phyloP scores from a whole-genome alignment of 2,113 vertebrate species.

The Bos javanicus region DNA sequence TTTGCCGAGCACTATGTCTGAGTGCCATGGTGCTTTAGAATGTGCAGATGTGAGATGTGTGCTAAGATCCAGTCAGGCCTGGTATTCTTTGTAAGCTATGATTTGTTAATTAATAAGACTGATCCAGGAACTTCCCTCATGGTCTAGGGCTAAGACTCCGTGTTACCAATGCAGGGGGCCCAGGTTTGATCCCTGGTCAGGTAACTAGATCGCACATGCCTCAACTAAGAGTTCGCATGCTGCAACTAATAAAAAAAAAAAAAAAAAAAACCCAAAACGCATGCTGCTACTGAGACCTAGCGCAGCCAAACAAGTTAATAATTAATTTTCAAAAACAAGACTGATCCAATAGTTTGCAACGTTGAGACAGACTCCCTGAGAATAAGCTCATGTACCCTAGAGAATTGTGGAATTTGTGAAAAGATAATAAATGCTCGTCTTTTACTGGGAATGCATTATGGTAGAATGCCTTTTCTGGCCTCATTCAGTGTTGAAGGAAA shows the following conservation, averaged over 20 bases:
- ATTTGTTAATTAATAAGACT: background rate
- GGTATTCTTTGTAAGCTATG: background rate
- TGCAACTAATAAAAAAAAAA: background rate
- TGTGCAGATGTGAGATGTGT: background rate
- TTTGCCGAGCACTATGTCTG: background rate
- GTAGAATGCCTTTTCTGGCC: background rate
- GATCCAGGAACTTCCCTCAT: background rate
- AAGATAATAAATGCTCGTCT: background rate
- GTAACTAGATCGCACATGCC: background rate
- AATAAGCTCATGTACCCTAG: background rate
- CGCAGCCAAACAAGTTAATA: background rate
- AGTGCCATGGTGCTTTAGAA: background rate
- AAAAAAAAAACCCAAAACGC: background rate
- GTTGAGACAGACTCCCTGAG: background rate
- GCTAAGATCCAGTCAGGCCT: background rate
- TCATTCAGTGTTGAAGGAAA: background rate
- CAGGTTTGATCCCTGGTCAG: background rate
- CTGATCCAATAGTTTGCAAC: background rate
- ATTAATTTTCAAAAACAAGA: background rate
- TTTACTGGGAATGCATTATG: background rate
- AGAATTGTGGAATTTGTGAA: background rate
- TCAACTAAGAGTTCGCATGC: background rate
- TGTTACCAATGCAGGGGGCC: background rate
- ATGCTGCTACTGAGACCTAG: background rate
- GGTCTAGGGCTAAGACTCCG: background rate